A percentile compares a stretch with the other conserved stretches of the same genome.
Evolutionary conservation across 2,888 invertebrate genomes (phyloP).

Genomic region (Apotomis turbidana): DNA sequence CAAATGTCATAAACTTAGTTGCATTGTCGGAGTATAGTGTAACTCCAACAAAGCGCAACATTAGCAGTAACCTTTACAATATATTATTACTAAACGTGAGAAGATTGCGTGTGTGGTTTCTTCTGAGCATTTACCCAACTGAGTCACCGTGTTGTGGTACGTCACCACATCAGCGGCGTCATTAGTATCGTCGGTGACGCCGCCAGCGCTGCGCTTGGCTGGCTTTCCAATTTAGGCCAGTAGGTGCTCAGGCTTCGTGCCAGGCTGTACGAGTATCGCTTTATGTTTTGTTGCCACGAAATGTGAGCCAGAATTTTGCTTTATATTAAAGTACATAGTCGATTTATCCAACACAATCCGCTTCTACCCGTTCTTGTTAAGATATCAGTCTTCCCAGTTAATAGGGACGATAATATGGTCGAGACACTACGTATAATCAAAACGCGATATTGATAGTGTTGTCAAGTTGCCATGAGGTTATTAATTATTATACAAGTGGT

Average conservation of each 20-base stretch:
- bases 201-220: constrained; percentile 17
- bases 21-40: too few species aligned
- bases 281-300: constrained; percentile 15
- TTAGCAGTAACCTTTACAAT: constrained; percentile 1
- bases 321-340: background rate
- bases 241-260: constrained; percentile 39
- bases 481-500: background rate
- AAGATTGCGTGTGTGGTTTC: constrained; percentile 15
- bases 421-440: too few species aligned
- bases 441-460: too few species aligned
- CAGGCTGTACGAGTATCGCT: constrained; percentile 37
- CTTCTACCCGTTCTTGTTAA: too few species aligned
- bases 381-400: too few species aligned
- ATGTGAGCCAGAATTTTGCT: constrained; percentile 1
- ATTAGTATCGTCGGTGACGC: constrained; percentile 21
- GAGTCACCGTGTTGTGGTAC: constrained; percentile 28
- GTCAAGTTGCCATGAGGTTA: background rate
- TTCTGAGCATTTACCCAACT: constrained; percentile 10
- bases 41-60: too few species aligned
- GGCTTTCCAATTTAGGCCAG: constrained; percentile 41
- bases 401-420: too few species aligned
- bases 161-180: constrained; percentile 8
- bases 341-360: background rate
- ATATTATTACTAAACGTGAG: constrained; percentile 12
- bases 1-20: too few species aligned